Evolutionary conservation across 2,797 vertebrate genomes (phyloP).

Genomic region (Zenarchopterus dispar): DNA sequence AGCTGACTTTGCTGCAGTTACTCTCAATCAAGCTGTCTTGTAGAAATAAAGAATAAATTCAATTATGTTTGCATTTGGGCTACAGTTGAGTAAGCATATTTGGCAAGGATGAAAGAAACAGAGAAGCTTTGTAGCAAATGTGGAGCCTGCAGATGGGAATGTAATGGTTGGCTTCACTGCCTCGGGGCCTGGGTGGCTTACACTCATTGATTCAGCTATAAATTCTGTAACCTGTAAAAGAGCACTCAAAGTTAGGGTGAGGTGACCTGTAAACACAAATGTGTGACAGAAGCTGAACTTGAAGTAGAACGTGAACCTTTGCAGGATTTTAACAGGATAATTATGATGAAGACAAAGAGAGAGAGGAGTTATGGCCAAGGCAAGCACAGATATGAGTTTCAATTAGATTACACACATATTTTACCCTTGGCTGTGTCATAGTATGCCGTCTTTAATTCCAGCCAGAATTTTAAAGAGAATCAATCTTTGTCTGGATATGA

Average conservation of each 20-base stretch:
- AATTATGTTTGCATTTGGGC: not conserved
- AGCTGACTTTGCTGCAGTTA: too few relatives aligned
- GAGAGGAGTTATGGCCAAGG: not conserved
- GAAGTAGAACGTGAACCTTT: not conserved
- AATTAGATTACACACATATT: not conserved
- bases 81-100: not conserved
- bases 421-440: not conserved
- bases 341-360: not conserved
- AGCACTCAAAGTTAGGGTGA: not conserved
- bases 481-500: not conserved
- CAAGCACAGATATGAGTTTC: not conserved
- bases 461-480: not conserved
- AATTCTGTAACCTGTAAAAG: slow-evolving; percentile 1
- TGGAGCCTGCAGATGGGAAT: not conserved
- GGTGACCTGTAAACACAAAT: not conserved
- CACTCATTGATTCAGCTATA: slow-evolving; percentile 1
- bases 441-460: too few relatives aligned
- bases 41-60: not conserved
- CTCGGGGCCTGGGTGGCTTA: not conserved
- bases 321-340: not conserved
- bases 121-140: not conserved
- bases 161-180: not conserved
- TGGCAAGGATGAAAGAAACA: not conserved
- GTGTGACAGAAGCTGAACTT: not conserved
- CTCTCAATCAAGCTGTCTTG: not conserved